phyloP scores from a whole-genome alignment of 2,888 invertebrate genomes.

The Mayetiola destructor region DNA sequence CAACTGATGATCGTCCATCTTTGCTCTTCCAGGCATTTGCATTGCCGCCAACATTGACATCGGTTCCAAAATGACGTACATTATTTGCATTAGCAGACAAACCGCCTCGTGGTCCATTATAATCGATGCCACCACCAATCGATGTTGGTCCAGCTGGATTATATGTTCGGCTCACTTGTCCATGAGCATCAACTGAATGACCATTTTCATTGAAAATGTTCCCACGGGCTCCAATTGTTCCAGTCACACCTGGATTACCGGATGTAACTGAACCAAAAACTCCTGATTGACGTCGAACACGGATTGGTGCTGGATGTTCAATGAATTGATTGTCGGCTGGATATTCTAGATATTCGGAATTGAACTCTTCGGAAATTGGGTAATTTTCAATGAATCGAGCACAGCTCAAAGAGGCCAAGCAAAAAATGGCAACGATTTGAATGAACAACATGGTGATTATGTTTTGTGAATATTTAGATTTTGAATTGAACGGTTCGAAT shows the following conservation, averaged over 20 bases:
- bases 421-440: background rate
- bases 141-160: constrained; percentile 13
- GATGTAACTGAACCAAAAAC: background rate
- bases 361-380: background rate
- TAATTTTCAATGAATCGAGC: too few relatives aligned
- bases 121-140: constrained; percentile 14
- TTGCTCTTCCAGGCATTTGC: constrained; percentile 14
- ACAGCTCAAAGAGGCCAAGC: background rate
- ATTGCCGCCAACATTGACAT: constrained; percentile 15
- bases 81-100: constrained; percentile 8
- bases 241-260: constrained; percentile 6
- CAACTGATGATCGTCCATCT: constrained; percentile 15
- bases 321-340: background rate
- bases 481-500: too few relatives aligned
- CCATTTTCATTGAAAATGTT: constrained; percentile 1
- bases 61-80: constrained; percentile 11
- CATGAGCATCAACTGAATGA: constrained; percentile 14
- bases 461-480: too few relatives aligned
- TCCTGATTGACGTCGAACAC: background rate
- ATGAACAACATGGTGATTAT: too few relatives aligned
- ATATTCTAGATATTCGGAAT: background rate
- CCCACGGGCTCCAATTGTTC: background rate
- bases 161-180: background rate
- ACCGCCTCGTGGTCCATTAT: constrained; percentile 11
- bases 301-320: background rate